Evolutionary conservation across 92 coral and sea anemone species (phyloP).

Genomic region (Palythoa grandiflora): DNA sequence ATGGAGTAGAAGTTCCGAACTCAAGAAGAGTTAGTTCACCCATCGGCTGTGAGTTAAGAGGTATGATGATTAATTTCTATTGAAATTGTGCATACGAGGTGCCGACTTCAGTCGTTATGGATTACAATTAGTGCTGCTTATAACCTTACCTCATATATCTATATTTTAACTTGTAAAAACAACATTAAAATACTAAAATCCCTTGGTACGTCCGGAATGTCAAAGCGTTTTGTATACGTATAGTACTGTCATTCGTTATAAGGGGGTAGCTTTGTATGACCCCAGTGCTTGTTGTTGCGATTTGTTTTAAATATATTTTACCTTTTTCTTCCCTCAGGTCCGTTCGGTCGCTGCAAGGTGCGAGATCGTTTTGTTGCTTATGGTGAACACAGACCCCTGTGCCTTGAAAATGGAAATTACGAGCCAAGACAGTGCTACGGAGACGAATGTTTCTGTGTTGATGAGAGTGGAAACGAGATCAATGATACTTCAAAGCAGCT

Average conservation of each 20-base stretch:
- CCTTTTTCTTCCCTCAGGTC: background rate
- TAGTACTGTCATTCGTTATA: no score
- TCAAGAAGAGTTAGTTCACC: constrained; percentile 69
- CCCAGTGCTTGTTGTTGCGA: no score
- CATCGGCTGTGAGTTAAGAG: constrained; percentile 60
- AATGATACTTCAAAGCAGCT: constrained; percentile 14
- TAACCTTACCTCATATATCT: no score
- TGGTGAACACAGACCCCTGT: constrained; percentile 63
- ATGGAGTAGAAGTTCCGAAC: constrained; percentile 57
- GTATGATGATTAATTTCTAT: constrained; percentile 31
- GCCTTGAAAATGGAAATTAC: constrained; percentile 77
- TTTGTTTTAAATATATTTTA: background rate
- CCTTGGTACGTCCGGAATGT: no score
- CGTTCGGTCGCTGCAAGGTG: background rate
- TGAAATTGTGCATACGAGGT: background rate
- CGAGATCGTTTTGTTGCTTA: no score
- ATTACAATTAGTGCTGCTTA: background rate
- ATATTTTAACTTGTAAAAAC: no score
- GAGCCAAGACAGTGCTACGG: constrained; percentile 79
- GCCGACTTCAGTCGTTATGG: background rate
- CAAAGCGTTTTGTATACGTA: no score
- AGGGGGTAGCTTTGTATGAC: no score
- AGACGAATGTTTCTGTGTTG: constrained; percentile 84
- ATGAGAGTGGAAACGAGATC: constrained; percentile 72
- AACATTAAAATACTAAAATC: no score